Base-by-base conservation (phyloP, 2,888 invertebrate genomes). In the Pristionchus exspectatus region DNA sequence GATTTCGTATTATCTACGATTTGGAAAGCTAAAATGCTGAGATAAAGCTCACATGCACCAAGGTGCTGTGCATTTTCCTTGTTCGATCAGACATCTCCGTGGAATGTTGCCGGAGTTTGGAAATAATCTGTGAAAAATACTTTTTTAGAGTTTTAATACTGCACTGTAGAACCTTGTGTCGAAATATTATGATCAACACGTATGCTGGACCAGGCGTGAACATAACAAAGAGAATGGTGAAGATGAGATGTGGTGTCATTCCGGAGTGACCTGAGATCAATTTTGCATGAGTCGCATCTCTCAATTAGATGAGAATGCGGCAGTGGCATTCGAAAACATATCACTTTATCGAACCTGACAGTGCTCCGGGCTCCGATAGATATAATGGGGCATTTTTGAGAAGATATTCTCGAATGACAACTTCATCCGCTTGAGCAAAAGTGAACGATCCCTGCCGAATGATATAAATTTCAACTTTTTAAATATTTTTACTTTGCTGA, bases 121-220 rank as follows among this genome's bases (percentile, higher is more conserved):
- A 2, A 10, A 81, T 7, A 10, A 81, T 81, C 81, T 77, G n/a
- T n/a, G n/a, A n/a, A n/a, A n/a, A n/a, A n/a, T n/a, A n/a, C n/a
- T n/a, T n/a, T n/a, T n/a, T n/a, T n/a, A n/a, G n/a, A n/a, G n/a
- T n/a, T n/a, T n/a, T n/a, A n/a, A n/a, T n/a, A n/a, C n/a, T n/a
- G n/a, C n/a, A n/a, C n/a, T n/a, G n/a, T n/a, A n/a, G 4, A 7
- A 81, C 81, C 50, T 81, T 81, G 81, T 81, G 81, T 5, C 81
- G 24, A 27, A 50, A n/a, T 1, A 33, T 4, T n/a, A 81, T 33
- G 2, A 81, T 81, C 3, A 50, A 14, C 1, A 16, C 16, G 18
- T 81, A 81, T 0, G 18, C 24, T 1, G 81, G 81, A 1, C 81
- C 81, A 1, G 81, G 81, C 1, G 81, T 81, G 81, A 81, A 50